Percentiles rank a stretch among this genome's conserved stretches.
Conservation (phyloP, 2,888 invertebrate species). For the Choristoneura rosaceana region DNA sequence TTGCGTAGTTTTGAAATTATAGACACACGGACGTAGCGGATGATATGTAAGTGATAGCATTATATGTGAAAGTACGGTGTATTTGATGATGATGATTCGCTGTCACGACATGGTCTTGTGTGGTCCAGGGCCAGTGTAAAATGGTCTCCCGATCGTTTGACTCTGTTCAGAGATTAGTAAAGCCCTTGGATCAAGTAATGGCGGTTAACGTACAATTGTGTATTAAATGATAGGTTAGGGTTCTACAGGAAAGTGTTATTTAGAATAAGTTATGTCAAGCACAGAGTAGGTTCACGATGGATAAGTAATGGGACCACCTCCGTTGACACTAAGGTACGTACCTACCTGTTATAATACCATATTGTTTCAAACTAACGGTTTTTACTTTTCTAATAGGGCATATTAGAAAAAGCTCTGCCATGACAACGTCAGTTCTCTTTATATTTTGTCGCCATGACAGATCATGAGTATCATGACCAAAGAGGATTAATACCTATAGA, state of each 20-base stretch:
- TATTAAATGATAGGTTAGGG: constrained; percentile 67
- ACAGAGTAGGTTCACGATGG: constrained; percentile 1
- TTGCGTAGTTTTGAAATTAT: constrained; percentile 3
- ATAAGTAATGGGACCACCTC: constrained; percentile 31
- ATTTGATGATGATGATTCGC: constrained; percentile 30
- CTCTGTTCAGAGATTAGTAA: not conserved
- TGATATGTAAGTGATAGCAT: not conserved
- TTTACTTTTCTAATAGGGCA: no score
- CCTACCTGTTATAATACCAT: no score
- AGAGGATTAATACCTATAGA: no score
- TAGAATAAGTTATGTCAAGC: constrained; percentile 51
- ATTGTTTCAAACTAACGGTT: no score
- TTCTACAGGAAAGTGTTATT: constrained; percentile 65
- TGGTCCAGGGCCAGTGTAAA: constrained; percentile 59
- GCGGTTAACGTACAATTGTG: constrained; percentile 11
- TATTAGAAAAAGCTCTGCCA: no score
- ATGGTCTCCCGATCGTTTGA: not conserved
- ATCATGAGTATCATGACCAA: no score
- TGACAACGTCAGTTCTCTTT: no score
- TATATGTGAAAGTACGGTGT: constrained; percentile 24
- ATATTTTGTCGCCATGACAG: no score
- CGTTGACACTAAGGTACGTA: not conserved
- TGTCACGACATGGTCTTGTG: constrained; percentile 66
- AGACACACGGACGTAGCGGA: not conserved
- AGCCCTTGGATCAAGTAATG: not conserved